Base-by-base conservation (phyloP, 1,140 invertebrate genomes). In the Nasonia giraulti region DNA sequence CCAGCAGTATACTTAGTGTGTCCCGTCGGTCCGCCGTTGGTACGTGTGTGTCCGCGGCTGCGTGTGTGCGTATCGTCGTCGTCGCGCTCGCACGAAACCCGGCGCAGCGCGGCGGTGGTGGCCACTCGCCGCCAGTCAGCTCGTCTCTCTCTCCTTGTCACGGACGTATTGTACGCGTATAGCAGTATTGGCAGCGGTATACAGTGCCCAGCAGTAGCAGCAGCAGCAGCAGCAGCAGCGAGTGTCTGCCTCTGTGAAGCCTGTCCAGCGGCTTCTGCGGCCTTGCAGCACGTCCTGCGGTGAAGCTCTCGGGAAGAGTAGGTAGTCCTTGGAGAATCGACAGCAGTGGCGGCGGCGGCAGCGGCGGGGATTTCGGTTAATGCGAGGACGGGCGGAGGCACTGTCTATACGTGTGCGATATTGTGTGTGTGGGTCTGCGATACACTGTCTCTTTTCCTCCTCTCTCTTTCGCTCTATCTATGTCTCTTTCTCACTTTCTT, bases 61-160 rank as follows among this genome's bases (percentile, higher is more conserved):
- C 17, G 55, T 62, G 55, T 62, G 55, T 17, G 55, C 17, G 55
- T 62, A 4, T 50, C 47, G 47, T 50, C 47, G 55, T 62, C 55
- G 55, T 62, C 55, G 55, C 73, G 31, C 73, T 27, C 62, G 55
- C 27, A 31, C 76, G 55, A 79, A 79, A 68, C 77, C 77, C 77
- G 77, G 77, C 77, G 77, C 77, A 68, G 66, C 37, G 4, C n/a
- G 68, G 40, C 40, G 37, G 40, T 62, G 55, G 55, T 68, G n/a
- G 31, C 62, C 79, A 73, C 69, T 74, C 68, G 69, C 80, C 80
- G 80, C 44, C 55, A 62, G 55, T 62, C 55, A 62, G 55, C 55
- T 62, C 55, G 55, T 62, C 55, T 62, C 55, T 62, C 55, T 62
- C 55, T 75, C 23, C 68, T 73, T 62, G 55, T 12, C 27, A 33